These are phyloP conservation scores for Percopsis omiscomaycus DNA, from an alignment of 2,797 vertebrate genomes.

Conservation along the genomic window DNA sequence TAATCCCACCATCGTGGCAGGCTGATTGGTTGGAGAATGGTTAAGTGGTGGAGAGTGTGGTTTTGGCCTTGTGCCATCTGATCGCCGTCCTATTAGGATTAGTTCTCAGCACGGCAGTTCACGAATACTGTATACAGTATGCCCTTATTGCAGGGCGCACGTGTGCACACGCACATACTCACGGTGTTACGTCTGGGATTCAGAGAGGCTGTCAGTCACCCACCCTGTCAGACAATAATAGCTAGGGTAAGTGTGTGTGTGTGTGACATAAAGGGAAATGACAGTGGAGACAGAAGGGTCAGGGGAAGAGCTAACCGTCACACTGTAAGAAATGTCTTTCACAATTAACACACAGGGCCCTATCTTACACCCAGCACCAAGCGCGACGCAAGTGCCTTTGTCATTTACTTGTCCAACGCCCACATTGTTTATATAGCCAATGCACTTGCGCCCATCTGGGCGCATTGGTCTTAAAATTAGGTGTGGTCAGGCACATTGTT, in stretches of 20 bases:
- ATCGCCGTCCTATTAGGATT: constrained; percentile 47
- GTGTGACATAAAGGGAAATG: not conserved
- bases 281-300: constrained; percentile 2
- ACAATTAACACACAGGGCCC: too few relatives aligned
- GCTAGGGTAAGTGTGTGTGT: not conserved
- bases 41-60: constrained; percentile 39
- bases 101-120: constrained; percentile 30
- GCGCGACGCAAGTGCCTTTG: too few relatives aligned
- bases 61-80: constrained; percentile 57
- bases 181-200: not conserved
- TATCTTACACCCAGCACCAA: too few relatives aligned
- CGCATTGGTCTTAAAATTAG: too few relatives aligned
- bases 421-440: too few relatives aligned
- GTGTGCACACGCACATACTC: not conserved
- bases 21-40: constrained; percentile 34
- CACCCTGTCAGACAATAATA: not conserved
- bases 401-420: too few relatives aligned
- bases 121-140: constrained; percentile 18
- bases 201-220: not conserved
- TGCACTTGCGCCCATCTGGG: too few relatives aligned
- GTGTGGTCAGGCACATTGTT: too few relatives aligned
- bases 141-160: not conserved
- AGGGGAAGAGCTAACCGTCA: not conserved
- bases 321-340: not conserved
- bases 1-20: constrained; percentile 42